Base-by-base conservation (phyloP, 2,888 invertebrate genomes). In the Pammene fasciana region DNA sequence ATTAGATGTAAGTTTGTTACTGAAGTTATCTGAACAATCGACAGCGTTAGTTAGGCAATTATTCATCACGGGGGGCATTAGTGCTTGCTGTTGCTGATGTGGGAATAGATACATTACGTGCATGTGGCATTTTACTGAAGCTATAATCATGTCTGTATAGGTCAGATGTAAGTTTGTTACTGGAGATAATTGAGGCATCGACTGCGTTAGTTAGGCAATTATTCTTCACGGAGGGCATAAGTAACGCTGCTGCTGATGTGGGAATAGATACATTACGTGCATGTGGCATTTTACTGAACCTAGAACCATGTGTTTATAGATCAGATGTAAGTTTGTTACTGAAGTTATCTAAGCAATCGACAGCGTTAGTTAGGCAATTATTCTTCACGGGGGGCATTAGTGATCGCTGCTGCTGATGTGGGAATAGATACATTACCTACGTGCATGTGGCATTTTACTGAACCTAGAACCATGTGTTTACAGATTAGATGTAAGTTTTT, bases 321-420 rank as follows among this genome's bases (percentile, higher is more conserved):
- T n/a, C n/a, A n/a, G n/a, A n/a, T n/a, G n/a, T n/a, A n/a, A n/a
- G 60, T 48, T 61, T 16, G 48, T 61, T 48, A 36, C 48, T 38
- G 4, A 8, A 16, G 46, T 26, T 36, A 7, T 57, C 56, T 68
- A 78, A 75, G 76, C 79, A 72, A 74, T 76, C 79, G 79, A 79
- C 78, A 67, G 56, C 73, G 76, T 80, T 78, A 82, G 78, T 80
- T 82, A 83, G 75, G 78, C 76, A 80, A 82, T 81, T 84, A 82
- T 82, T 78, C 80, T 74, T 72, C 72, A 73, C 72, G 74, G 72
- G 76, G 72, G 76, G 80, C 79, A 80, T 80, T 82, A 79, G 73
- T 18, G 60, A n/a, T 48, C 34, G 38, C 16, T 36, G n/a, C 14
- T 43, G 34, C 38, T 38, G 54, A 65, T 36, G 45, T 45, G 36